Base-by-base conservation (phyloP, 2,888 invertebrate genomes). In the Bombyx huttoni region DNA sequence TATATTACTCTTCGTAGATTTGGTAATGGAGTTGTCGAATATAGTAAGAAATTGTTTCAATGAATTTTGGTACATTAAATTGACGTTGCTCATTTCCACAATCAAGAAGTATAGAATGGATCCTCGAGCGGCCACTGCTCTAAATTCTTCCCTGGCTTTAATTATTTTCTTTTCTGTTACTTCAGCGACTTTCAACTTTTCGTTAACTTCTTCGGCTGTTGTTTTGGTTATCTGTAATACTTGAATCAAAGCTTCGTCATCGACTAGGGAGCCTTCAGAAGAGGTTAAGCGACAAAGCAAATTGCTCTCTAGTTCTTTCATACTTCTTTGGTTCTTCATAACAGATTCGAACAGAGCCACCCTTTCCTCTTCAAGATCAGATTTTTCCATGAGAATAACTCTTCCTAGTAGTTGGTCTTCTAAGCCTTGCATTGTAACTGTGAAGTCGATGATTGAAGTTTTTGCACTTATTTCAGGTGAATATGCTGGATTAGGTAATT, bases 401-500 rank as follows among this genome's bases (percentile, higher is more conserved):
- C 98, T 90, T 3, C 96, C 98, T 34, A 98, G 81, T 7, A 98
- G 83, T 73, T 98, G 98, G 81, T 98, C 98, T 82, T 98, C 98
- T 34, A 98, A 83, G 9, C 98, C 98, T 70, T 95, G 92, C 94
- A 97, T 97, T 3, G 98, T 98, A 0, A 98, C 98, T 0, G 98
- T 98, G 72, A 98, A 98, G 76, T 98, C 98, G 63, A 98, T 98
- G 52, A 98, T 97, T 0, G 98, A 96, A 0, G 98, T 98, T 76
- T 97, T 97, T 0, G 98, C 98, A 67, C 97, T 96, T 59, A 98
- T 94, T 89, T 98, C 98, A 0, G 98, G 98, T 12, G 98, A 97
- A 78, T 98, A 98, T 0, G 97, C 94, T 0, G 98, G 98, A 85
- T 98, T 98, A 0, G 97, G 96, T 52, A 98, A 81, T 80, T 98